phyloP scores from a whole-genome alignment of 2,888 invertebrate genomes.

The Aradus depressus region DNA sequence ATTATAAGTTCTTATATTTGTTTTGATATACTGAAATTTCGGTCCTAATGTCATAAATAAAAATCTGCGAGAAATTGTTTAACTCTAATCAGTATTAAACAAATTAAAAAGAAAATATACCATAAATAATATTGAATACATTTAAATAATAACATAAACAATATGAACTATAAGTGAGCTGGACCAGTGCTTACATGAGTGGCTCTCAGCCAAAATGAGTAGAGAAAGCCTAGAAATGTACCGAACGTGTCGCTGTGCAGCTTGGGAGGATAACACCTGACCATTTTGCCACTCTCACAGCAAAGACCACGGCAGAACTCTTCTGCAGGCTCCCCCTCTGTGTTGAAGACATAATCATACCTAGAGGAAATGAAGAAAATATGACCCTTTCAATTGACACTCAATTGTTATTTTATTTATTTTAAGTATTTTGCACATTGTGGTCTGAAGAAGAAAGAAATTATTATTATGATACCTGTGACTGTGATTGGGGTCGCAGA shows the following conservation, averaged over 20 bases:
- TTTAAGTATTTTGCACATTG: background rate
- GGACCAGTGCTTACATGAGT: slow-evolving; percentile 30
- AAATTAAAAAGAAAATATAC: too few species aligned
- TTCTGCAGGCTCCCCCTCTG: slow-evolving; percentile 38
- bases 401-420: background rate
- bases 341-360: slow-evolving; percentile 43
- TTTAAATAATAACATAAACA: too few species aligned
- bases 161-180: too few species aligned
- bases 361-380: too few species aligned
- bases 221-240: slow-evolving; percentile 40
- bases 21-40: too few species aligned
- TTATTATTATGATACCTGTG: slow-evolving; percentile 6
- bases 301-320: slow-evolving; percentile 36
- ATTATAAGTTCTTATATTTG: too few species aligned
- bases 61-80: too few species aligned
- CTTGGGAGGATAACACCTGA: slow-evolving; percentile 42
- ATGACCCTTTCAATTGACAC: background rate
- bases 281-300: slow-evolving; percentile 38
- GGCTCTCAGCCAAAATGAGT: slow-evolving; percentile 38
- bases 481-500: slow-evolving; percentile 10
- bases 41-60: too few species aligned
- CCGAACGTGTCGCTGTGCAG: slow-evolving; percentile 44
- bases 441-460: background rate
- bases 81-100: too few species aligned
- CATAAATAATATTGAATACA: too few species aligned